phyloP scores from a whole-genome alignment of 1,140 invertebrate species.

The Calephelis nemesis region DNA sequence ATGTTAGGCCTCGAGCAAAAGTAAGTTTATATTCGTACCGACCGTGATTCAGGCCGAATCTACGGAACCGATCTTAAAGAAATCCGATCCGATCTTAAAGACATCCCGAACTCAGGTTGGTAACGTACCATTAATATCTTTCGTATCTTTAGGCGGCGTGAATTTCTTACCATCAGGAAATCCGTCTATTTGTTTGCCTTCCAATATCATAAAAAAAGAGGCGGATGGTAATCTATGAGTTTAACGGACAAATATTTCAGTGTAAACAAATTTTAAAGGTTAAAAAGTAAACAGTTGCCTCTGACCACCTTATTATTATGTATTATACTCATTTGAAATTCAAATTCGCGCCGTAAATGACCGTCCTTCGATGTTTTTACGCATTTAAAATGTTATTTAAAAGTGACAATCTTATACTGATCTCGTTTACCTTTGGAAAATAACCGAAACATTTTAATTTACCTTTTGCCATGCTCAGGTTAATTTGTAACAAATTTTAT shows the following conservation, averaged over 20 bases:
- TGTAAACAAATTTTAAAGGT: constrained; percentile 11
- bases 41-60: no score
- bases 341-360: constrained; percentile 15
- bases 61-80: no score
- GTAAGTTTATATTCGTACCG: no score
- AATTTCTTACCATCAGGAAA: no score
- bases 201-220: no score
- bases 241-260: constrained; percentile 4
- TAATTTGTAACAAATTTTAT: no score
- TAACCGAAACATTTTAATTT: neutral
- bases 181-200: no score
- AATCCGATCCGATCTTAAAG: no score
- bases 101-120: no score
- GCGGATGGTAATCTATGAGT: neutral
- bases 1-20: no score
- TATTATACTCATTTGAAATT: constrained; percentile 19
- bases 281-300: constrained; percentile 10
- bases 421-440: neutral
- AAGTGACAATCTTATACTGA: constrained; percentile 3
- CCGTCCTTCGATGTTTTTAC: constrained; percentile 15
- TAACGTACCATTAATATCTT: no score
- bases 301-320: constrained; percentile 15
- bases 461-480: neutral
- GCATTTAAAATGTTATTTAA: constrained; percentile 15
- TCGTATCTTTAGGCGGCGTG: no score